Base-by-base conservation (phyloP, 2,888 invertebrate genomes). In the Sisyra nigra region DNA sequence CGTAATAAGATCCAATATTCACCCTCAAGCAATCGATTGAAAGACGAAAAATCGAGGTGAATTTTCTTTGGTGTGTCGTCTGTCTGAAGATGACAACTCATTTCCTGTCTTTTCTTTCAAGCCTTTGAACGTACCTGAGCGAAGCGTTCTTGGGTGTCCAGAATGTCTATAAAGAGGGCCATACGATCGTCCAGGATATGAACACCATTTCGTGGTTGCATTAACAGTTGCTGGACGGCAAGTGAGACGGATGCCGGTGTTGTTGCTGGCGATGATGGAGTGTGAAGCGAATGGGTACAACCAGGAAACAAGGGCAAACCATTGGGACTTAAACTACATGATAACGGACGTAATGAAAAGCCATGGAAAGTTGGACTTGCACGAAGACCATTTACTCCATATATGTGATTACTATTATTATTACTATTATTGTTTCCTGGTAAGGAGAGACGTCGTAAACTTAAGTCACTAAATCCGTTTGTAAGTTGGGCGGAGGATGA, bases 141-240 rank as follows among this genome's bases (percentile, higher is more conserved):
- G 58, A 85, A 79, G 58, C 76, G 71, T 59, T 83, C 81, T 68
- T 85, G 84, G 43, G 83, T 79, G 59, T 83, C 83, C 60, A 85
- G 70, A 53, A 85, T 84, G 56, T 85, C 84, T 58, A 84, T 78
- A 65, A 84, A 82, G 40, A 85, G 69, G 35, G 79, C 73, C 56
- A 84, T 71, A 58, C 81, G 80, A 65, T 82, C 81, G 56, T 81
- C 81, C 65, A 79, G 73, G 57, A 80, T 77, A 54, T 78, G 76
- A 62, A 80, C 79, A 15, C 80, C 81, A 57, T 81, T 80, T 46
- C 81, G 66, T 10, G 80, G 77, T 59, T 80, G 76, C 52, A 71
- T 67, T 45, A 80, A 63, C 40, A 80, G 65, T 53, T 79, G 78
- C 48, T 76, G 71, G 35, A 80, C 76, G 6, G 80, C 80, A 50